Evolutionary conservation across 2,888 invertebrate species (phyloP).

Genomic region (Phasia obesa): DNA sequence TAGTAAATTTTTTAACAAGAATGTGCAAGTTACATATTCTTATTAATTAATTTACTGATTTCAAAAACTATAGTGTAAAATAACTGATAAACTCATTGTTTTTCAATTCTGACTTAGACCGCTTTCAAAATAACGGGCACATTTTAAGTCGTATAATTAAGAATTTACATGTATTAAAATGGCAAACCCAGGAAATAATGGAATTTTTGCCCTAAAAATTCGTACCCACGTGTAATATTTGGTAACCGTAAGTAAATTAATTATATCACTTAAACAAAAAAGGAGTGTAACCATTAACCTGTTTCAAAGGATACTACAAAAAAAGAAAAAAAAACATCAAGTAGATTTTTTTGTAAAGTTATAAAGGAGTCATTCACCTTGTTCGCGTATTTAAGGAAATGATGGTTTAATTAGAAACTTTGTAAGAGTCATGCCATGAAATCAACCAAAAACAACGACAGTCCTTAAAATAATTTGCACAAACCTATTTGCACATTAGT

Average conservation of each 20-base stretch:
- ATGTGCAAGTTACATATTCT: no score
- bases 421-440: background rate
- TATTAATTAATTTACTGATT: no score
- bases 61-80: no score
- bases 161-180: no score
- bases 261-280: conserved; percentile 37
- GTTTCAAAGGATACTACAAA: conserved; percentile 8
- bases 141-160: no score
- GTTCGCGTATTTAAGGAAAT: conserved; percentile 27
- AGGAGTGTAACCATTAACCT: conserved; percentile 46
- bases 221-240: conserved; percentile 20
- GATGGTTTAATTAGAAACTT: conserved; percentile 46
- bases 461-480: conserved; percentile 27
- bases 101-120: no score
- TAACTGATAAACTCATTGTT: no score
- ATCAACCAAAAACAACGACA: background rate
- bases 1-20: no score
- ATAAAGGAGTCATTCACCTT: conserved; percentile 14
- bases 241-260: conserved; percentile 13
- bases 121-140: no score
- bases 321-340: conserved; percentile 8
- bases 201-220: conserved; percentile 18
- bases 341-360: conserved; percentile 30
- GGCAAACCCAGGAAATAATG: background rate
- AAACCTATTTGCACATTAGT: background rate